phyloP scores from a whole-genome alignment of 2,888 invertebrate genomes.

The Bugulina stolonifera region DNA sequence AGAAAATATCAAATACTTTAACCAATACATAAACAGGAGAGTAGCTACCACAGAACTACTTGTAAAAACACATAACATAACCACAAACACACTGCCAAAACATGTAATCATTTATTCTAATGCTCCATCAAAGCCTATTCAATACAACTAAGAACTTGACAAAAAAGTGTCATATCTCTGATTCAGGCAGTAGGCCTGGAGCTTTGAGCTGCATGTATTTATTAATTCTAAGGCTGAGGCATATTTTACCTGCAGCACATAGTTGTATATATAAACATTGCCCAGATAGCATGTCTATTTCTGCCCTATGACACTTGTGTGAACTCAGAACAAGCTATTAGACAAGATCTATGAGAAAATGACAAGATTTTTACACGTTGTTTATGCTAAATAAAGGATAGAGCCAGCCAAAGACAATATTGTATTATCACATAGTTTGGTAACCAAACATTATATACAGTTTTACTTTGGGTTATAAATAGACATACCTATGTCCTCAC shows the following conservation, averaged over 20 bases:
- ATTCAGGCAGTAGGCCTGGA: no score
- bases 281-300: constrained; percentile 5
- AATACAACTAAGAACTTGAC: background rate
- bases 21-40: constrained; percentile 10
- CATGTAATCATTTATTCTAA: constrained; percentile 7
- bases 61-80: background rate
- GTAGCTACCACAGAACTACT: background rate
- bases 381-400: constrained; percentile 19
- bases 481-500: background rate
- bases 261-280: constrained; percentile 17
- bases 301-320: constrained; percentile 22
- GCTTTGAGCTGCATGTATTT: no score
- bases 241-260: background rate
- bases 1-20: background rate
- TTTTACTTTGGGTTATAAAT: constrained; percentile 5
- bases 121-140: background rate
- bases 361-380: constrained; percentile 11
- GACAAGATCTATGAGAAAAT: constrained; percentile 2
- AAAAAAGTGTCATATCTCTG: no score
- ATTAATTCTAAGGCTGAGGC: no score
- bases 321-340: background rate
- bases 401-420: constrained; percentile 9
- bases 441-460: constrained; percentile 6
- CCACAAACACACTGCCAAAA: constrained; percentile 24
- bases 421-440: background rate